Base-by-base conservation (phyloP, 2,888 invertebrate species). In the Leistus spinibarbis region DNA sequence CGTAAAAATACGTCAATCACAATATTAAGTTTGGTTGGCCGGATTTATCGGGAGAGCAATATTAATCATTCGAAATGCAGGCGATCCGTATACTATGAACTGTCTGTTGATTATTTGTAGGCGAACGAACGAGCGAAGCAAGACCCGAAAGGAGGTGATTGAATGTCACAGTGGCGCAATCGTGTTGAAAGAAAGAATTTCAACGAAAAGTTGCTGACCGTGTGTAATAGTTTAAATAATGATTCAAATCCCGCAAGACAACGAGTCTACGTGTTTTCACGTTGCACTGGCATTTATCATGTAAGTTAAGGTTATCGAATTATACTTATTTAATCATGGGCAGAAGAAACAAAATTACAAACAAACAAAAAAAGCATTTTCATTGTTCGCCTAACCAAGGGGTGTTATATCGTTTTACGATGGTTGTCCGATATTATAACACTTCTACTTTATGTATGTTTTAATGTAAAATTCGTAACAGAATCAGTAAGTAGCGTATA, bases 1-100 rank as follows among this genome's bases (percentile, higher is more conserved):
- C 79, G 80, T 80, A 78, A 80, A 81, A 77, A 80, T 80, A 79
- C 78, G 77, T 79, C 78, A 79, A 78, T 79, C 80, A 79, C 40
- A 79, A 79, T 78, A 79, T 79, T 77, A 67, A 67, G 67, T 73
- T 65, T 62, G 67, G 57, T 73, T 53, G 60, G 54, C 23, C 62
- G 73, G 17, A 17, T 73, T 53, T 10, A 20, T n/a, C 16, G 54
- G 40, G 40, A 13, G 10, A 7, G 7, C 13, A n/a, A 19, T 67
- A 73, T 73, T 73, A 73, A 73, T 73, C 73, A 73, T 73, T 73
- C 54, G 10, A 62, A 62, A 17, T 60, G 19, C 60, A 60, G 9
- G 4, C 17, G 60, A 22, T 3, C 4, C 19, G 13, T 5, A 60
- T 13, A n/a, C 60, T 60, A 54, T 13, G 13, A 40, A 40, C 40